Conservation (phyloP, 2,888 invertebrate genomes). For the Trissolcus brochymenae region DNA sequence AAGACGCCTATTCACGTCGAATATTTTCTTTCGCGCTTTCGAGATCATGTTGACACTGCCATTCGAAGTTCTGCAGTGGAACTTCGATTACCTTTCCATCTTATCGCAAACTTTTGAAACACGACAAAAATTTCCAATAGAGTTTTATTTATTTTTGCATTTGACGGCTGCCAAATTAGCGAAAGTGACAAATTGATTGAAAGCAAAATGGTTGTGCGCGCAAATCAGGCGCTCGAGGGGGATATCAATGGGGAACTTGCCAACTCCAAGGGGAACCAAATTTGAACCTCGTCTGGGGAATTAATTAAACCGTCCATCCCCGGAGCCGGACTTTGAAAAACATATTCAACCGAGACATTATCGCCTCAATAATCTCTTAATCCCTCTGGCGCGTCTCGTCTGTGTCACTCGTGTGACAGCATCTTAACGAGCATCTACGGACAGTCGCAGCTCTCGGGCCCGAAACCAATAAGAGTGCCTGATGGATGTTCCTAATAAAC, state of each 20-base stretch:
- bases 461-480: slow-evolving; percentile 26
- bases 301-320: slow-evolving; percentile 49
- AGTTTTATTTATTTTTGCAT: too few relatives aligned
- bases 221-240: slow-evolving; percentile 24
- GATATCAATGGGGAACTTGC: slow-evolving; percentile 36
- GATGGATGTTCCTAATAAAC: slow-evolving; percentile 54
- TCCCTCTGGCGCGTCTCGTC: slow-evolving; percentile 50
- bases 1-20: slow-evolving; percentile 30
- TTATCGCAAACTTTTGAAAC: neutral
- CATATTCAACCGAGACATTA: slow-evolving; percentile 49
- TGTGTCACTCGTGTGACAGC: slow-evolving; percentile 70
- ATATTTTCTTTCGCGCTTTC: slow-evolving; percentile 10
- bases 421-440: slow-evolving; percentile 74
- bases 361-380: slow-evolving; percentile 51
- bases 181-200: neutral
- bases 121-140: too few relatives aligned
- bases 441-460: slow-evolving; percentile 17
- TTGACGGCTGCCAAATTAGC: slow-evolving; percentile 36
- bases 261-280: slow-evolving; percentile 38
- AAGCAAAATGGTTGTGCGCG: slow-evolving; percentile 40
- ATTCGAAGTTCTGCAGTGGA: neutral
- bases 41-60: neutral
- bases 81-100: slow-evolving; percentile 21
- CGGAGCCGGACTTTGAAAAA: slow-evolving; percentile 33
- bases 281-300: slow-evolving; percentile 49